Base-by-base conservation (phyloP, 2,113 vertebrate genomes). In the Dissostichus mawsoni region DNA sequence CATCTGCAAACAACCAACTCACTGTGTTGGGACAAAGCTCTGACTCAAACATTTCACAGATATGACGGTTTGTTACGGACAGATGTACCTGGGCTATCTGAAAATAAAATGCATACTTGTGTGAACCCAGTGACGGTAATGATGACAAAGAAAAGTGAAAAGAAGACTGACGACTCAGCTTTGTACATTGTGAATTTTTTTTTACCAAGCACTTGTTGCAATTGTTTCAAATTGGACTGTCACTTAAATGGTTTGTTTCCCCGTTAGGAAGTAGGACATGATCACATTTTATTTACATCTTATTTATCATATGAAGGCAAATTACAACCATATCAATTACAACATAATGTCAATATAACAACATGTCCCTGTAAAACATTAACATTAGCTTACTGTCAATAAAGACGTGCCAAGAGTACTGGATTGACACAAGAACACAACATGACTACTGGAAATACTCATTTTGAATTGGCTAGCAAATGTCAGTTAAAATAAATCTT, bases 1-100 rank as follows among this genome's bases (percentile, higher is more conserved):
- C 80, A 13, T 82, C 64, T 18, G 82, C 84, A 94, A 94, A 95
- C 89, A 90, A 82, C 76, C 81, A 69, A 51, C 78, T 74, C 78
- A 78, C 67, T 72, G 84, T 73, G 61, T 33, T 44, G 18, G 69
- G 73, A 84, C 52, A 80, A 55, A 72, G 2, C 73, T 58, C 4
- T 89, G 89, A 92, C 79, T 92, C 91, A 92, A 33, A 74, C 1
- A 17, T 11, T 92, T 87, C 78, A 67, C 33, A 80, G 68, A 89
- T 65, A 11, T 90, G 83, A 81, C 1, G 0, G 0, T 52, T n/a
- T 45, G 45, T 23, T 11, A 47, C 9, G 0, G 73, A 67, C 13
- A 23, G 53, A 16, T 67, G 41, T 5, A 29, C n/a, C 3, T 44
- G 0, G 13, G 16, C 33, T 36, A 25, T 25, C 16, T 33, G 55